Percentiles rank a stretch among this genome's conserved stretches.
These are phyloP conservation scores for Thymelicus sylvestris DNA, from an alignment of 2,888 invertebrate genomes.

Conservation along the genomic window DNA sequence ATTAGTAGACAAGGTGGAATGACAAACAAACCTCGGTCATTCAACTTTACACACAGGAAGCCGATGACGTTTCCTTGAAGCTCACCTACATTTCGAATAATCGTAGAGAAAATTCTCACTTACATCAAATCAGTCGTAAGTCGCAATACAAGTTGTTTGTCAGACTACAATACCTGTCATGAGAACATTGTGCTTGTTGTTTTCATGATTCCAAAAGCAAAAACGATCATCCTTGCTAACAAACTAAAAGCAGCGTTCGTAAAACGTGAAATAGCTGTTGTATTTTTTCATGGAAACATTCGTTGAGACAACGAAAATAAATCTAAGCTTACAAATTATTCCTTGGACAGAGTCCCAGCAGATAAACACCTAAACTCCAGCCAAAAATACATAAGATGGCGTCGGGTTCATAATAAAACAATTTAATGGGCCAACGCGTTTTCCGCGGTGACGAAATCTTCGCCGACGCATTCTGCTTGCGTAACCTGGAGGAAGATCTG, in stretches of 20 bases:
- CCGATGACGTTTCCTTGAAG: slow-evolving; percentile 24
- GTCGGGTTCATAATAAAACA: slow-evolving; percentile 84
- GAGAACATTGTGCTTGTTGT: slow-evolving; percentile 17
- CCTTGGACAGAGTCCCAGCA: slow-evolving; percentile 82
- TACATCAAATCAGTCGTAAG: slow-evolving; percentile 33
- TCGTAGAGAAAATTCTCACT: slow-evolving; percentile 18
- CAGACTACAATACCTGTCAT: slow-evolving; percentile 24
- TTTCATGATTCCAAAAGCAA: slow-evolving; percentile 37
- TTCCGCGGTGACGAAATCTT: slow-evolving; percentile 84
- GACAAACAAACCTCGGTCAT: slow-evolving; percentile 60
- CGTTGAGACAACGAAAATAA: slow-evolving; percentile 66
- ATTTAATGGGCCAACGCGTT: slow-evolving; percentile 85
- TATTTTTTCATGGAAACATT: slow-evolving; percentile 53
- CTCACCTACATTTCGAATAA: slow-evolving; percentile 29
- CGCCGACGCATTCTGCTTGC: slow-evolving; percentile 79
- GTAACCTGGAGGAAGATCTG: slow-evolving; percentile 80
- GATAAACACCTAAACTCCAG: slow-evolving; percentile 83
- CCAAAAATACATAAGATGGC: slow-evolving; percentile 84
- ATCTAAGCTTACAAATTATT: slow-evolving; percentile 79
- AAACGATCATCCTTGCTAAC: slow-evolving; percentile 15
- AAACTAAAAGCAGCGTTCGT: slow-evolving; percentile 31
- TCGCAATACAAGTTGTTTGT: slow-evolving; percentile 40
- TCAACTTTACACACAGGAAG: slow-evolving; percentile 47
- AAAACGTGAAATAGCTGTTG: slow-evolving; percentile 32
- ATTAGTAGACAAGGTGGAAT: slow-evolving; percentile 60